Base-by-base conservation (phyloP, 1,140 invertebrate genomes). In the Nixonia krombeini region DNA sequence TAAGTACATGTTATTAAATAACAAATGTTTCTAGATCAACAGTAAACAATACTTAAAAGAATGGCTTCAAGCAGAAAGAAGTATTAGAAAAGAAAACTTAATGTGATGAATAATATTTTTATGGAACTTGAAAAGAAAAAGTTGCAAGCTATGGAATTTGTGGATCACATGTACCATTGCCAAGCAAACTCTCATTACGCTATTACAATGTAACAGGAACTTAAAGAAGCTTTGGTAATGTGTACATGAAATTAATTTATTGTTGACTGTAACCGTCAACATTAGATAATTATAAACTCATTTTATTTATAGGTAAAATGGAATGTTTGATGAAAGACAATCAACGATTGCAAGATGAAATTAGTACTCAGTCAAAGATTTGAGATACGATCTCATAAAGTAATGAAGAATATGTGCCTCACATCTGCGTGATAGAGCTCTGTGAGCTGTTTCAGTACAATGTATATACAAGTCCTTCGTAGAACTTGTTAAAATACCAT, bases 41-140 rank as follows among this genome's bases (percentile, higher is more conserved):
- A 89, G 90, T 63, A 94, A 97, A 83, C 87, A 96, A 57, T 92
- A 96, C 72, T 80, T 96, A 57, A 92, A 93, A 17, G 94, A 95
- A 79, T 89, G 92, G 72, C 84, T 96, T 13, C 90, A 94, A 74
- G 87, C 90, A 26, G 93, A 96, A 83, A 89, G 94, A 77, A 90
- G 91, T 82, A 87, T 91, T 50, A 90, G 90, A 42, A 91, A 91
- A 72, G 93, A 95, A 74, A 87, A 75, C 85, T 89, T 64, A 86
- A 81, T 64, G 89, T 87, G 41, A 92, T 92, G 75, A 90, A 92
- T 78, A 86, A 86, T 33, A 88, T 89, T 79, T 87, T 93, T 80
- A 85, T 88, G 17, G 85, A 90, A 56, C 72, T 89, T 26, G 87
- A 89, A 72, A 89, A 86, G 61, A 87, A 90, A 69, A 87, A 88